Conservation (phyloP, 2,113 vertebrate species). For the Stegostoma tigrinum region DNA sequence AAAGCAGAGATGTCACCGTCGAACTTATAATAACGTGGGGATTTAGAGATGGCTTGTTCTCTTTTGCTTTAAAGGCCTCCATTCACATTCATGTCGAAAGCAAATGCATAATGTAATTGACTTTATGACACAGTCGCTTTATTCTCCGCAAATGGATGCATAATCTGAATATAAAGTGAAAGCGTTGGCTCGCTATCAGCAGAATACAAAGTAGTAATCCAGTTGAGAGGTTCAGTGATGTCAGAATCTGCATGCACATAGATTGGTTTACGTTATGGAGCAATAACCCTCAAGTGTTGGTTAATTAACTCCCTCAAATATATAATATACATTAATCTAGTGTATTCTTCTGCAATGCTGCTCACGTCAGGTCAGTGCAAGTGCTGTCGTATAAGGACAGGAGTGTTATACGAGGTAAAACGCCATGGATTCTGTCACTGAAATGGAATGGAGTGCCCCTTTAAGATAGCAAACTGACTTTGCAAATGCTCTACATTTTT, state of each 20-base stretch:
- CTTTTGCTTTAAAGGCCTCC: not conserved
- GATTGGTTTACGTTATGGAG: conserved; percentile 15
- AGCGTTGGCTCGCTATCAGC: not conserved
- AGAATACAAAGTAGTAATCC: conserved; percentile 26
- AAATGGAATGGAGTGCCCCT: not conserved
- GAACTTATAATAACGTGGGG: not conserved
- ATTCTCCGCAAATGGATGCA: conserved; percentile 31
- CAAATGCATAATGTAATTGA: conserved; percentile 32
- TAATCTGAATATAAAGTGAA: conserved; percentile 31
- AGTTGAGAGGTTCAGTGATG: not conserved
- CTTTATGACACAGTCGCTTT: conserved; percentile 31
- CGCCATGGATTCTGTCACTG: not conserved
- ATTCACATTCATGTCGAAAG: conserved; percentile 17
- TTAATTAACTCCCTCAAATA: not conserved
- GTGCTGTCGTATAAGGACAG: not conserved
- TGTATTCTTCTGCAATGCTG: not conserved
- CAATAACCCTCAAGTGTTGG: not conserved
- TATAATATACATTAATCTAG: not conserved
- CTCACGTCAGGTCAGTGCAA: not conserved
- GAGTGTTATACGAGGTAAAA: not conserved
- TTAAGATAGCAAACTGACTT: not conserved
- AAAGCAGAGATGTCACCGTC: conserved; percentile 21
- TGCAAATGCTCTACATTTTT: not conserved
- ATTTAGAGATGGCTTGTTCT: conserved; percentile 22
- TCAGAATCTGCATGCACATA: not conserved